Evolutionary conservation across 2,113 vertebrate species (phyloP).

Genomic region (Xyrauchen texanus): DNA sequence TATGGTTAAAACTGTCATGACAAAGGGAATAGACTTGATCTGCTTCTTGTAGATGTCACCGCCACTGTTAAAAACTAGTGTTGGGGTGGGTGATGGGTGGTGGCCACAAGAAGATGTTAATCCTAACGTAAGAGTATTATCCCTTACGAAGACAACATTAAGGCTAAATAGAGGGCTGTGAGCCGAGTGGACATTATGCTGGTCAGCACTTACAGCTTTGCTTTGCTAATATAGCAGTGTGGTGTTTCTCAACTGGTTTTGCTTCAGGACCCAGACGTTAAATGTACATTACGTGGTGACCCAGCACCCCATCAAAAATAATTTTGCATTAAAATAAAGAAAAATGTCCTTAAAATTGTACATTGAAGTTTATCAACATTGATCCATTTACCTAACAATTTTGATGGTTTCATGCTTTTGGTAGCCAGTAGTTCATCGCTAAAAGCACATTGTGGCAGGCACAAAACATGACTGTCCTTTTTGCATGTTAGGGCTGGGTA

Average conservation of each 20-base stretch:
- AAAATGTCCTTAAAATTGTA: no score
- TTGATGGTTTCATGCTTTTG: no score
- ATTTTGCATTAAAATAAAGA: no score
- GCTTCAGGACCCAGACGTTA: not conserved
- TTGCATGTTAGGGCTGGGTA: no score
- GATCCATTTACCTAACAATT: no score
- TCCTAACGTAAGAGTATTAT: conserved; percentile 29
- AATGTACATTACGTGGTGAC: no score
- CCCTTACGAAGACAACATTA: conserved; percentile 20
- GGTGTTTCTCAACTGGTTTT: not conserved
- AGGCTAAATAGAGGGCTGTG: conserved; percentile 19
- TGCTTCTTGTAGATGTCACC: not conserved
- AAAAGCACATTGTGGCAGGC: no score
- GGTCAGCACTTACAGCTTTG: no score
- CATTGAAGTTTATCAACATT: no score
- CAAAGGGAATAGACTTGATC: not conserved
- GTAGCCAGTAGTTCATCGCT: no score
- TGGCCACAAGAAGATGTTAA: conserved; percentile 29
- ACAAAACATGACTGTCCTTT: no score
- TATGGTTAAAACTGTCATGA: not conserved
- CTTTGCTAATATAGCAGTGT: not conserved
- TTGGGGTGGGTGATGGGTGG: not conserved
- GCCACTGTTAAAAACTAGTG: not conserved
- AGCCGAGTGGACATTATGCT: not conserved
- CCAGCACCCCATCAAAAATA: no score